Evolutionary conservation across 1,140 invertebrate genomes (phyloP).

Genomic region (Drosophila quadrilineata): DNA sequence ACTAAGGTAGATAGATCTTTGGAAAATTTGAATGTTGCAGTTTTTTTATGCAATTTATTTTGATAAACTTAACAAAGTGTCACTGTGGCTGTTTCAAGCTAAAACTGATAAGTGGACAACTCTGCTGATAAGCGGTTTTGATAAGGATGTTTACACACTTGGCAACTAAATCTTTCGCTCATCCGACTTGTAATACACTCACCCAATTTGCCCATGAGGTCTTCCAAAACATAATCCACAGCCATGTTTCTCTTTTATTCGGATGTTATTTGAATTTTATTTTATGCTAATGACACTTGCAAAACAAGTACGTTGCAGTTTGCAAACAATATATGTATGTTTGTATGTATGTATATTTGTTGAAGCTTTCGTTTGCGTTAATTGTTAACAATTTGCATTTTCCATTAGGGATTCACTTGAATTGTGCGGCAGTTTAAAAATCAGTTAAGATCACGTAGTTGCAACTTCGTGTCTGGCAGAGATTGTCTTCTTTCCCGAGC

Average conservation of each 20-base stretch:
- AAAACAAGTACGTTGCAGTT: no score
- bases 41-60: conserved; percentile 1
- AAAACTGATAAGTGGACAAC: conserved; percentile 29
- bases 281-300: no score
- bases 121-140: conserved; percentile 24
- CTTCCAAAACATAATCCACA: conserved; percentile 85
- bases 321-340: no score
- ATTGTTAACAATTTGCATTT: conserved; percentile 21
- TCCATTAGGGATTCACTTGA: not conserved
- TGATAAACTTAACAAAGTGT: conserved; percentile 12
- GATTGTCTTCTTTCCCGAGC: no score
- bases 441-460: not conserved
- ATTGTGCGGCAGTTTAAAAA: not conserved
- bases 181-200: conserved; percentile 53
- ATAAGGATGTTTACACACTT: conserved; percentile 14
- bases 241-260: conserved; percentile 81
- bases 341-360: no score
- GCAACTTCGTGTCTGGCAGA: not conserved
- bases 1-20: no score
- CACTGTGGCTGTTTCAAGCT: not conserved
- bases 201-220: conserved; percentile 87
- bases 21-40: not conserved
- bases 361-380: not conserved
- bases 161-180: conserved; percentile 14
- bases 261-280: not conserved